Percentiles rank a stretch among this genome's conserved stretches.
Evolutionary conservation across 2,888 invertebrate species (phyloP).

Genomic region (Meloe dianella): DNA sequence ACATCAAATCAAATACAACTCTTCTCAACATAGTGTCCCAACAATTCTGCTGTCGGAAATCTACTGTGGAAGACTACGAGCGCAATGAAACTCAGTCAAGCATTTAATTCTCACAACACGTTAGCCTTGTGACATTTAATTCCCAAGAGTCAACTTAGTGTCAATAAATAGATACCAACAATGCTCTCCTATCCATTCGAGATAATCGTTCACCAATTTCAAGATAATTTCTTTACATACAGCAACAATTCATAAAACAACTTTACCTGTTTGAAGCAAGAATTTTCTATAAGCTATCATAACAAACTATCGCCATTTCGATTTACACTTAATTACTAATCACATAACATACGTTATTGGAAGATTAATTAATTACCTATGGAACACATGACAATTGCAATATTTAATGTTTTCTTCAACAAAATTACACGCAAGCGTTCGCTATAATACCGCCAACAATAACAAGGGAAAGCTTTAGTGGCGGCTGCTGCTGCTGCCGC

Average conservation of each 20-base stretch:
- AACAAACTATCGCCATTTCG: not conserved
- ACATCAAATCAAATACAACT: not conserved
- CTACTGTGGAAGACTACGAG: not conserved
- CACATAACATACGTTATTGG: no score
- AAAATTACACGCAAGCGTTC: not conserved
- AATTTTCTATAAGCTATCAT: not conserved
- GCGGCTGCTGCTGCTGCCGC: not conserved
- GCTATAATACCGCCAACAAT: conserved; percentile 5
- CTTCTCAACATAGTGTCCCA: not conserved
- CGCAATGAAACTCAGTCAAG: not conserved
- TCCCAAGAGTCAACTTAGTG: not conserved
- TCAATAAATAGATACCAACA: not conserved
- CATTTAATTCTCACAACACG: not conserved
- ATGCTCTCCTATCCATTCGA: not conserved
- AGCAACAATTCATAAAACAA: not conserved
- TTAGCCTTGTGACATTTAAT: not conserved
- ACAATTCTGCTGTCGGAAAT: not conserved
- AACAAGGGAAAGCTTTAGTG: conserved; percentile 1
- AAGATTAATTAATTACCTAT: not conserved
- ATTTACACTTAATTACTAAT: not conserved
- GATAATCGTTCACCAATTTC: not conserved
- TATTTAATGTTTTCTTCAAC: not conserved
- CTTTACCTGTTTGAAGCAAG: not conserved
- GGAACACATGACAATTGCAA: not conserved
- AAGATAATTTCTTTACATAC: not conserved